These are phyloP conservation scores for Callinectes sapidus DNA, from an alignment of 2,888 invertebrate genomes.

Conservation along the genomic window DNA sequence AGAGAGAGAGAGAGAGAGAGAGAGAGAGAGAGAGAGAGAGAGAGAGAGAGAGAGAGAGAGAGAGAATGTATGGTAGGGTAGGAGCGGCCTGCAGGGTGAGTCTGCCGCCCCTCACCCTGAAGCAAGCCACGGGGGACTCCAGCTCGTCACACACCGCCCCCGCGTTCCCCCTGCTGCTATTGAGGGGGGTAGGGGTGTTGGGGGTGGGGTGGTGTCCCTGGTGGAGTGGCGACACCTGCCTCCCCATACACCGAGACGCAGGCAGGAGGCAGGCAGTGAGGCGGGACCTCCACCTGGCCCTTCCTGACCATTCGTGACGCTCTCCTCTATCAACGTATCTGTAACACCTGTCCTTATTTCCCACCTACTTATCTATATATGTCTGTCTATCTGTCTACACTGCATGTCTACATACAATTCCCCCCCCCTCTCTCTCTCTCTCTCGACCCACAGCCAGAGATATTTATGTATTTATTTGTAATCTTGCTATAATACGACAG, in stretches of 20 bases:
- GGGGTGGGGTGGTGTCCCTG: not conserved
- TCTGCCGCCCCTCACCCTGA: constrained; percentile 44
- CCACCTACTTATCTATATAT: not conserved
- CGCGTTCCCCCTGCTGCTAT: not conserved
- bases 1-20: not conserved
- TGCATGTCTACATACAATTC: not conserved
- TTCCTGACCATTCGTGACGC: not conserved
- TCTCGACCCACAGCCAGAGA: too few relatives aligned
- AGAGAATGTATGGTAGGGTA: too few relatives aligned
- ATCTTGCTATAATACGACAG: too few relatives aligned
- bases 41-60: too few relatives aligned
- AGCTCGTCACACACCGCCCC: constrained; percentile 38
- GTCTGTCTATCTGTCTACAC: too few relatives aligned
- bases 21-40: not conserved
- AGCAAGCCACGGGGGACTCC: constrained; percentile 57
- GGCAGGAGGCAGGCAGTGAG: not conserved
- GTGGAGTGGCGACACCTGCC: not conserved
- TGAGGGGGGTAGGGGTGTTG: too few relatives aligned
- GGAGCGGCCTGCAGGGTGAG: constrained; percentile 54
- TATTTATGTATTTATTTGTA: too few relatives aligned
- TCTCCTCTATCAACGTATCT: not conserved
- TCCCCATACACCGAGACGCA: not conserved
- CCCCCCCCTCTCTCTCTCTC: not conserved
- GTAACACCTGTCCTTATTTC: not conserved
- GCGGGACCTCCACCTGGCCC: not conserved